A percentile compares a stretch with the other conserved stretches of the same genome.
Conservation (phyloP, 2,888 invertebrate genomes). For the Drosophila ezoana region DNA sequence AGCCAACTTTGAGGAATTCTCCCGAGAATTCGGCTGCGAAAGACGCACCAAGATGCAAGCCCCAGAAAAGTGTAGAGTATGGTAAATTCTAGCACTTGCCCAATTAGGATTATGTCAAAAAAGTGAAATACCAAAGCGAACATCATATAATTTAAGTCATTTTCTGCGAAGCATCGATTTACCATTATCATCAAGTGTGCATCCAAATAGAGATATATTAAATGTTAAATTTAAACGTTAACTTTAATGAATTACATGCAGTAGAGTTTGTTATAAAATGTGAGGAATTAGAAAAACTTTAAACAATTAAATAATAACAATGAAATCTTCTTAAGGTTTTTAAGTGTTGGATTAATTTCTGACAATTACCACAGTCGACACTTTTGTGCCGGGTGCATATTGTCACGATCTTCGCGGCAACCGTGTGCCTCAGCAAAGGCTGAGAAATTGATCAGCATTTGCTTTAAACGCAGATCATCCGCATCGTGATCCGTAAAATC, state of each 20-base stretch:
- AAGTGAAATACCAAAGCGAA: neutral
- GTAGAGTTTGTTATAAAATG: too few relatives aligned
- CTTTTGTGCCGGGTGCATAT: constrained; percentile 69
- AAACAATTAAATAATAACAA: too few relatives aligned
- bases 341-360: neutral
- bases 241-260: too few relatives aligned
- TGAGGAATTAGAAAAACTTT: too few relatives aligned
- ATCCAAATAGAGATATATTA: too few relatives aligned
- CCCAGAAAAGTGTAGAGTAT: constrained; percentile 74
- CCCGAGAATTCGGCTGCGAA: constrained; percentile 76
- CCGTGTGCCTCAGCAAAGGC: constrained; percentile 65
- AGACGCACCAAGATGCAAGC: constrained; percentile 80
- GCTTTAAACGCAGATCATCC: constrained; percentile 72
- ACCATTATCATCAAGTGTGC: neutral
- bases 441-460: constrained; percentile 65
- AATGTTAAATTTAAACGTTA: neutral
- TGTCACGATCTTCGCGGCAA: constrained; percentile 52
- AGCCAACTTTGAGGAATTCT: constrained; percentile 82
- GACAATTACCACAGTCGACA: constrained; percentile 72
- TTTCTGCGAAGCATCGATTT: neutral
- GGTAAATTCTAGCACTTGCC: constrained; percentile 55
- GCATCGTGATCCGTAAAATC: constrained; percentile 70
- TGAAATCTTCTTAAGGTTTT: too few relatives aligned
- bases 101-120: neutral
- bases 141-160: neutral